These are phyloP conservation scores for Betta splendens DNA, from an alignment of 2,797 vertebrate genomes.

Conservation along the genomic window DNA sequence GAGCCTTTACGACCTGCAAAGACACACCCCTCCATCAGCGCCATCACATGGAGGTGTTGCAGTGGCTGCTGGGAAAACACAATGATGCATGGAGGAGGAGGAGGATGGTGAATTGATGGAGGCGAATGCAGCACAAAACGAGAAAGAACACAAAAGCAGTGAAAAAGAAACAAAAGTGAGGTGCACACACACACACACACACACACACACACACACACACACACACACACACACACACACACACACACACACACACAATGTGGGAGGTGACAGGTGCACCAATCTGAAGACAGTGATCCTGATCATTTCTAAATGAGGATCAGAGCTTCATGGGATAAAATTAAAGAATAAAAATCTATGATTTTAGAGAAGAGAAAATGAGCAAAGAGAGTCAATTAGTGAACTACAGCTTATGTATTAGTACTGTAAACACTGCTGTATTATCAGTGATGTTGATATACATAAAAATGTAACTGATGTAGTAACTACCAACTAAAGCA, in stretches of 20 bases:
- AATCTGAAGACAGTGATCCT: constrained; percentile 68
- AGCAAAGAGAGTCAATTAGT: constrained; percentile 81
- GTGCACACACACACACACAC: constrained; percentile 56
- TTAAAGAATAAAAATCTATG: constrained; percentile 94
- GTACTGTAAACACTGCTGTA: constrained; percentile 1
- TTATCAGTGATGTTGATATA: constrained; percentile 7
- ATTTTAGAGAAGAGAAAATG: constrained; percentile 76
- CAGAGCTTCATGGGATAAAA: constrained; percentile 88
- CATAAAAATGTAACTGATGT: too few species aligned
- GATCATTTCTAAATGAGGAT: constrained; percentile 67
- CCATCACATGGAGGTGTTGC: constrained; percentile 86
- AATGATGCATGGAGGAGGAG: constrained; percentile 29
- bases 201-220: too few species aligned
- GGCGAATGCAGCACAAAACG: constrained; percentile 48
- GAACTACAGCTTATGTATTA: constrained; percentile 7
- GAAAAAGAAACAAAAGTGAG: constrained; percentile 52
- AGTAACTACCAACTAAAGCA: too few species aligned
- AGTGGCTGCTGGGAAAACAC: constrained; percentile 82
- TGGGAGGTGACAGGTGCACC: constrained; percentile 43
- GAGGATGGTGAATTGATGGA: constrained; percentile 29
- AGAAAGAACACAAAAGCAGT: constrained; percentile 52
- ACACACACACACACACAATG: constrained; percentile 6
- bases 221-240: constrained; percentile 11
- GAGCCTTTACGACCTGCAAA: constrained; percentile 81
- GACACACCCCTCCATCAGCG: constrained; percentile 75